Evolutionary conservation across 2,113 vertebrate genomes (phyloP).

Genomic region (Malurus cyaneus): DNA sequence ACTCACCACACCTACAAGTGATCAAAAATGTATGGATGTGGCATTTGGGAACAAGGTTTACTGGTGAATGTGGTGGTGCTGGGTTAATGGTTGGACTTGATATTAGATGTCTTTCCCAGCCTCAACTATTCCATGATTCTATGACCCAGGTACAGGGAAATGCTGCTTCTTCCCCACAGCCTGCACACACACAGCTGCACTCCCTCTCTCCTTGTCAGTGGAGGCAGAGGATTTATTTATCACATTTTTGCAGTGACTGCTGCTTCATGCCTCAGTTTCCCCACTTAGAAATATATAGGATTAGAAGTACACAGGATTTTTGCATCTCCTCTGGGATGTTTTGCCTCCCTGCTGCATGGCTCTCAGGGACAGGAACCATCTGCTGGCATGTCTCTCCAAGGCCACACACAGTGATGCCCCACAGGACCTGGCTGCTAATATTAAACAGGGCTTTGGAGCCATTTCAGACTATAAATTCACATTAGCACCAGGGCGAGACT

Average conservation of each 20-base stretch:
- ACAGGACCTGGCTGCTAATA: neutral
- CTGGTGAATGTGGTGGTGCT: neutral
- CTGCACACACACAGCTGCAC: fast-evolving
- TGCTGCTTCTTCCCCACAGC: neutral
- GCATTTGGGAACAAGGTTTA: neutral
- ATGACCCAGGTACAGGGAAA: fast-evolving
- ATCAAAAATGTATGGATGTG: neutral
- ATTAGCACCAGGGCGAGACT: neutral
- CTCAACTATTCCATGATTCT: neutral
- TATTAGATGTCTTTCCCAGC: neutral
- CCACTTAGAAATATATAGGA: neutral
- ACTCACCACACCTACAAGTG: neutral
- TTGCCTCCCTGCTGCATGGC: neutral
- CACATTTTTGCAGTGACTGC: neutral
- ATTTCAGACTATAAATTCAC: neutral
- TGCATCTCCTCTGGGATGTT: neutral
- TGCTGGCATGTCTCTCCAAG: neutral
- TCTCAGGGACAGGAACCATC: neutral
- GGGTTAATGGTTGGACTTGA: neutral
- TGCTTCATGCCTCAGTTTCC: neutral
- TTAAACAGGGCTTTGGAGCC: neutral
- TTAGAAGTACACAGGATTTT: neutral
- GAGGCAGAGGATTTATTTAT: neutral
- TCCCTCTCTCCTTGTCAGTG: neutral
- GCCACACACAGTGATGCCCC: neutral